These are phyloP conservation scores for Clitarchus hookeri DNA, from an alignment of 2,888 invertebrate species.

Conservation along the genomic window DNA sequence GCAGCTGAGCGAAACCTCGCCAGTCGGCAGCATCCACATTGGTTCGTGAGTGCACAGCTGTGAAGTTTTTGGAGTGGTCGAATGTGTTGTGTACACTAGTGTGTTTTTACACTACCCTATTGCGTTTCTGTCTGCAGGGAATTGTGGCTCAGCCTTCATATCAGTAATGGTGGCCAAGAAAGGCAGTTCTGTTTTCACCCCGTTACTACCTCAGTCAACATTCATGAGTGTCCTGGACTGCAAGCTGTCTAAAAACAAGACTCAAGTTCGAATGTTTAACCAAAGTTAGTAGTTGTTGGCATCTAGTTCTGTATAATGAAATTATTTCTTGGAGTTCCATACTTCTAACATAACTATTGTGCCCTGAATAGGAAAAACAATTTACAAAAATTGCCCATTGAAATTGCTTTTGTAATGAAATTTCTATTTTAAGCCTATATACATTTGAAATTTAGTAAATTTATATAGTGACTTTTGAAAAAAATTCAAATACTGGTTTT, in stretches of 20 bases:
- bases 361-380: too few species aligned
- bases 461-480: too few species aligned
- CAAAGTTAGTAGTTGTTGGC: not conserved
- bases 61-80: not conserved
- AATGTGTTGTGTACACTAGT: not conserved
- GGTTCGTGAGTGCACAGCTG: constrained; percentile 17
- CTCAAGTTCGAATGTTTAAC: constrained; percentile 16
- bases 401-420: too few species aligned
- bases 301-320: too few species aligned
- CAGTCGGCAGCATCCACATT: constrained; percentile 30
- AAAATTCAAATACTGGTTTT: too few species aligned
- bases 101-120: not conserved
- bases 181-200: constrained; percentile 15
- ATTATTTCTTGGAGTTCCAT: too few species aligned
- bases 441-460: too few species aligned
- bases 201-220: constrained; percentile 17
- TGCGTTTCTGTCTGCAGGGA: constrained; percentile 17
- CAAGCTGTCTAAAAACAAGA: constrained; percentile 20
- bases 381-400: too few species aligned
- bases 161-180: constrained; percentile 22
- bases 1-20: not conserved
- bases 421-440: too few species aligned
- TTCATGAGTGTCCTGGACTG: constrained; percentile 17
- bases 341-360: too few species aligned
- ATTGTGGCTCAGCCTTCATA: constrained; percentile 30